Evolutionary conservation across 1,140 invertebrate genomes (phyloP), one percentile per base, ranked within the genome.

Genomic region (Rhysida immarginata): DNA sequence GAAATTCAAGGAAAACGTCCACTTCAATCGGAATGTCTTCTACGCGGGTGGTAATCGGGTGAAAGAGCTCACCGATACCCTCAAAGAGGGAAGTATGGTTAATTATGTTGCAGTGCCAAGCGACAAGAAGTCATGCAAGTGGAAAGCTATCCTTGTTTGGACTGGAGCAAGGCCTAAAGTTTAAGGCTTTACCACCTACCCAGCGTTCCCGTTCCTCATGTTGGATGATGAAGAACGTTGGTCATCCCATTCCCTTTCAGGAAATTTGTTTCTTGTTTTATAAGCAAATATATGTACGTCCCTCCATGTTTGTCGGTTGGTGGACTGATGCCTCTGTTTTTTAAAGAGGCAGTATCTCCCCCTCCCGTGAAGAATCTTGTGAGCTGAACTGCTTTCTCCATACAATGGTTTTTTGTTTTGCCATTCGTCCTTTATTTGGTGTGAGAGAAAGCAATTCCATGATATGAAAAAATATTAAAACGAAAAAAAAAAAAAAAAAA

Each of bases 21-120:
- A 51, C 21, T 51, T 51, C 49, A 51, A 51, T 21, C 49, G 49
- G 3, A 51, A 51, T 51, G 49, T 51, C 24, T 51, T 51, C 26
- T 51, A 51, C 21, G 49, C 49, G 3, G 26, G 24, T 51, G 49
- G 49, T 25, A 51, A 51, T 51, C 49, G 49, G 23, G 49, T 51
- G 23, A 51, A 51, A 21, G 49, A 51, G 49, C 49, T 51, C 49
- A 51, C 49, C 20, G 49, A 51, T 27, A 20, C 20, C 24, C 49
- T 51, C 23, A 51, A 51, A 20, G 49, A 51, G 21, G 49, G 49
- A 2, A 51, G 49, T 20, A 51, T 25, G 3, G 49, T 51, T 25
- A 51, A 51, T 20, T 51, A 51, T 27, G 26, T 27, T 51, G 49
- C 49, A 8, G 49, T 51, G 3, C 49, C 49, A 2, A 51, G 49